Evolutionary conservation across 2,797 vertebrate species (phyloP).

Genomic region (Acipenser ruthenus): DNA sequence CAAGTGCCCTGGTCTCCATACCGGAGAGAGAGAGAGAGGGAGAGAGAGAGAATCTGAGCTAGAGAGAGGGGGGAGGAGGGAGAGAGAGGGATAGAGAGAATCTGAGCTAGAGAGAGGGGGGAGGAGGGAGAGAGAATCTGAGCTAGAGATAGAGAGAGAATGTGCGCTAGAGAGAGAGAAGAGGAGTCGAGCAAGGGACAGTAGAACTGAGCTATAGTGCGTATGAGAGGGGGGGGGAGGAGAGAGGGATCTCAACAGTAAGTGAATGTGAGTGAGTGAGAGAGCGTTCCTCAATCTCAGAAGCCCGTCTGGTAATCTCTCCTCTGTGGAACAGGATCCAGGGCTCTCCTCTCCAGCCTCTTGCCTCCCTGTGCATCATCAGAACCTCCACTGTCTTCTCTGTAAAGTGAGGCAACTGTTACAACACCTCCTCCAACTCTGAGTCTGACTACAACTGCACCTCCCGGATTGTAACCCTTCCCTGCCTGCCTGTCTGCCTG

Average conservation of each 20-base stretch:
- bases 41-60: neutral
- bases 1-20: conserved; percentile 35
- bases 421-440: conserved; percentile 1
- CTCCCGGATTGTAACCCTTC: too few species aligned
- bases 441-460: too few species aligned
- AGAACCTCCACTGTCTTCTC: neutral
- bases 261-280: too few species aligned
- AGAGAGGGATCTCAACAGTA: neutral
- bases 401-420: neutral
- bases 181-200: too few species aligned
- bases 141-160: too few species aligned
- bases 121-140: conserved; percentile 5
- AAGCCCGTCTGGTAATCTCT: neutral
- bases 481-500: too few species aligned
- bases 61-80: too few species aligned
- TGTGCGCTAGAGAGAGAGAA: too few species aligned
- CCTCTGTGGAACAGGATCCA: neutral
- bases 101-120: conserved; percentile 31
- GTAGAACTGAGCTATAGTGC: too few species aligned
- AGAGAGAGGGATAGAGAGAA: neutral
- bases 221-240: conserved; percentile 11
- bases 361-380: too few species aligned
- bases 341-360: too few species aligned
- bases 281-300: neutral
- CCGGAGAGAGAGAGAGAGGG: neutral